Conservation (phyloP, 2,113 vertebrate genomes). For the Balaeniceps rex region DNA sequence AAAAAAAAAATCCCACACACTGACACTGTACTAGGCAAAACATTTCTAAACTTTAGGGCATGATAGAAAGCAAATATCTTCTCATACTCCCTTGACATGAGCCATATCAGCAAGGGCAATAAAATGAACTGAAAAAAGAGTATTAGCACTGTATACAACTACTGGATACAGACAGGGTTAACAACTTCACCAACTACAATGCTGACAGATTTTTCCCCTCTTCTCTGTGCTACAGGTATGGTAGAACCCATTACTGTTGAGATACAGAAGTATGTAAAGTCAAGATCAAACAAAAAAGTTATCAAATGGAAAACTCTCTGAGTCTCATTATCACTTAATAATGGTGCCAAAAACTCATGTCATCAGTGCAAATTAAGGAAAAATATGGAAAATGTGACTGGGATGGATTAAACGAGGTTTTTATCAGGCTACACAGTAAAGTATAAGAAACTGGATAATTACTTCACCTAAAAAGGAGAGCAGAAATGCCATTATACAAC, state of each 20-base stretch:
- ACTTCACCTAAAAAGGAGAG: background rate
- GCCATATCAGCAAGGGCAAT: background rate
- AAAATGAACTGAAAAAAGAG: background rate
- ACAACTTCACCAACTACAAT: background rate
- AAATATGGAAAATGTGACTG: background rate
- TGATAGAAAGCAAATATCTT: background rate
- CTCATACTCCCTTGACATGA: background rate
- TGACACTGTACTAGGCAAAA: background rate
- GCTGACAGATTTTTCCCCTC: background rate
- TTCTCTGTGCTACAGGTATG: background rate
- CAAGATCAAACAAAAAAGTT: slow-evolving; percentile 49
- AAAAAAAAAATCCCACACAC: background rate
- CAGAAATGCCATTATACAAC: background rate
- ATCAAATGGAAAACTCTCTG: background rate
- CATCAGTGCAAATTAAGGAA: slow-evolving; percentile 9
- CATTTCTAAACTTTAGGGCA: background rate
- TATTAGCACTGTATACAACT: background rate
- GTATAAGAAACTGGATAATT: slow-evolving; percentile 1
- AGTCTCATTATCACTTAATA: slow-evolving; percentile 60
- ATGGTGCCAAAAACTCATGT: slow-evolving; percentile 25
- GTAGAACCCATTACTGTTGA: background rate
- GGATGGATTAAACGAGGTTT: background rate
- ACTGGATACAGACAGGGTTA: background rate
- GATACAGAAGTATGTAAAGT: background rate
- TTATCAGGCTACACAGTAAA: background rate